Percentiles rank a stretch among this genome's conserved stretches.
Conservation (phyloP, 1,140 invertebrate genomes). For the Drosophila nigromelanica region DNA sequence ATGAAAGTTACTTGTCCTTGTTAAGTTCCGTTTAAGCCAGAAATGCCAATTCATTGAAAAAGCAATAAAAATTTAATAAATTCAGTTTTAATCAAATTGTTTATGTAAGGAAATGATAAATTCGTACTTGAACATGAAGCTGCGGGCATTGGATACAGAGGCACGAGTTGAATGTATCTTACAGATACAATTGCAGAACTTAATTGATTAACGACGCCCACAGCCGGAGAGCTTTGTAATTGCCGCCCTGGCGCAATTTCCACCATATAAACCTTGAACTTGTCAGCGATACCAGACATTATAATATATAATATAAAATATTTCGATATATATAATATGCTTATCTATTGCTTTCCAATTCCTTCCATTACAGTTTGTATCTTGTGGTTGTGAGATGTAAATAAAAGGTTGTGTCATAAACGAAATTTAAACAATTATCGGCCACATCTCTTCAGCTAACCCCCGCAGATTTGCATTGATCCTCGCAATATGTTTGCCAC, state of each 20-base stretch:
- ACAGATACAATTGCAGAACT: slow-evolving; percentile 39
- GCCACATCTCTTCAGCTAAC: neutral
- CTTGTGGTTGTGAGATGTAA: slow-evolving; percentile 48
- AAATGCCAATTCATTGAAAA: neutral
- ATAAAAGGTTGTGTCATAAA: slow-evolving; percentile 19
- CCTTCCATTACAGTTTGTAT: slow-evolving; percentile 45
- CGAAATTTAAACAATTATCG: slow-evolving; percentile 8
- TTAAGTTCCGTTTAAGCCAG: neutral
- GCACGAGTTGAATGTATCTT: slow-evolving; percentile 21
- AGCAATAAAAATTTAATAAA: slow-evolving; percentile 9
- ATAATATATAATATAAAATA: no score
- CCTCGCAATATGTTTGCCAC: slow-evolving; percentile 58
- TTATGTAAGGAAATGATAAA: slow-evolving; percentile 70
- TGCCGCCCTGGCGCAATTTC: slow-evolving; percentile 65
- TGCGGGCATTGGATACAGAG: slow-evolving; percentile 23
- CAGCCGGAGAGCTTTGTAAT: slow-evolving; percentile 47
- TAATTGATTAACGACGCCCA: slow-evolving; percentile 74
- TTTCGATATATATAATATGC: neutral
- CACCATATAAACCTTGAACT: slow-evolving; percentile 65
- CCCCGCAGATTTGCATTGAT: neutral
- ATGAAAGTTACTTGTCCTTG: neutral
- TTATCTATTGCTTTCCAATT: slow-evolving; percentile 11
- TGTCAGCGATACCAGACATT: slow-evolving; percentile 15
- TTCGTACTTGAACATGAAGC: slow-evolving; percentile 55
- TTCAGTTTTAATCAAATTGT: slow-evolving; percentile 64